Evolutionary conservation across 2,888 invertebrate species (phyloP).

Genomic region (Mimumesa dahlbomi): DNA sequence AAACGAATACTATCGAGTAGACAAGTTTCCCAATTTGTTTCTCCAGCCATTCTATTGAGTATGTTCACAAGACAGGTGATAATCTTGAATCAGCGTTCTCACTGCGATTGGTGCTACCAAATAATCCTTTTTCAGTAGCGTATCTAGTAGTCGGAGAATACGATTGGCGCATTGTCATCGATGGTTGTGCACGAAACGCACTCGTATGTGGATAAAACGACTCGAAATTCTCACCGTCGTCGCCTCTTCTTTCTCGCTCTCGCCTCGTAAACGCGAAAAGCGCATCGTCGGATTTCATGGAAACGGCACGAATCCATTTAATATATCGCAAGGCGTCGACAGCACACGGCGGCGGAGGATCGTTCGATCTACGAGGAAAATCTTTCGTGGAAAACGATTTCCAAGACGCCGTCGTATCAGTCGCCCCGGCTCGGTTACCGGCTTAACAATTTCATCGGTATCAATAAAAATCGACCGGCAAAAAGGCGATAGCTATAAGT

Average conservation of each 20-base stretch:
- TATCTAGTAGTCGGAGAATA: constrained; percentile 3
- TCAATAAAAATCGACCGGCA: too few species aligned
- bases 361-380: constrained; percentile 34
- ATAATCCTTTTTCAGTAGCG: constrained; percentile 12
- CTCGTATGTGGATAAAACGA: constrained; percentile 27
- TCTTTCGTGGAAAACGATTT: constrained; percentile 36
- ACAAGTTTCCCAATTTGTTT: not conserved
- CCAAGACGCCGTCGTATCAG: constrained; percentile 20
- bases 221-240: constrained; percentile 17
- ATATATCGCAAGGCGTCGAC: constrained; percentile 43
- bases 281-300: constrained; percentile 51
- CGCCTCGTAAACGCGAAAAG: constrained; percentile 54
- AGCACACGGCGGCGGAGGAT: constrained; percentile 18
- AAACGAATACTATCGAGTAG: not conserved
- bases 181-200: constrained; percentile 40
- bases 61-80: not conserved
- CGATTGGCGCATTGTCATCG: constrained; percentile 43
- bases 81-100: constrained; percentile 2
- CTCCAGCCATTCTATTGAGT: not conserved
- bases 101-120: constrained; percentile 3
- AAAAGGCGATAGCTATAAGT: not conserved
- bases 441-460: constrained; percentile 3
- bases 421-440: not conserved
- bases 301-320: constrained; percentile 65
- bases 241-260: not conserved